phyloP scores from a whole-genome alignment of 2,113 vertebrate species.

The Brachypodius melanocephalos region DNA sequence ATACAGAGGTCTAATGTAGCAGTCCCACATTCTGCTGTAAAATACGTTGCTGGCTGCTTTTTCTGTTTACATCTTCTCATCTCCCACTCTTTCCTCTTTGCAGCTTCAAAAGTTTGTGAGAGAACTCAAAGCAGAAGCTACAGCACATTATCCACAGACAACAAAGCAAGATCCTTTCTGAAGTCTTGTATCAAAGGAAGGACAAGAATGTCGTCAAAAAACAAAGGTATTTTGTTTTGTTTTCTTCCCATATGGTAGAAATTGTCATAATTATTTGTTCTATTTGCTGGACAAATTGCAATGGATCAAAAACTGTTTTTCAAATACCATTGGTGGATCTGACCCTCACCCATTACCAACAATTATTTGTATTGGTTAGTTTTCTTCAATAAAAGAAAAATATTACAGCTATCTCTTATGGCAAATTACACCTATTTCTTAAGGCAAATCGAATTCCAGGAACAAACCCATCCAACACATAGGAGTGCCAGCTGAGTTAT shows the following conservation, averaged over 20 bases:
- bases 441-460: neutral
- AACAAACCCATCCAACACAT: neutral
- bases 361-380: neutral
- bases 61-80: neutral
- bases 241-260: neutral
- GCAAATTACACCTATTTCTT: neutral
- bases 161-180: neutral
- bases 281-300: neutral
- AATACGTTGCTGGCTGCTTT: neutral
- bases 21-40: neutral
- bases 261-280: neutral
- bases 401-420: neutral
- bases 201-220: conserved; percentile 11
- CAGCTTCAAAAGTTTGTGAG: neutral
- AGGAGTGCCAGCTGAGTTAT: neutral
- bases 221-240: conserved; percentile 31
- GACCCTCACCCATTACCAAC: neutral
- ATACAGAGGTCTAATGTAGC: neutral
- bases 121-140: neutral
- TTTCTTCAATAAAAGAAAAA: neutral
- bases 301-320: neutral
- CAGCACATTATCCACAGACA: neutral
- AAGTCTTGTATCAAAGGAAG: neutral
- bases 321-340: neutral
- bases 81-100: neutral